These are phyloP conservation scores for Tineola bisselliella DNA, from an alignment of 2,888 invertebrate species.

Conservation along the genomic window DNA sequence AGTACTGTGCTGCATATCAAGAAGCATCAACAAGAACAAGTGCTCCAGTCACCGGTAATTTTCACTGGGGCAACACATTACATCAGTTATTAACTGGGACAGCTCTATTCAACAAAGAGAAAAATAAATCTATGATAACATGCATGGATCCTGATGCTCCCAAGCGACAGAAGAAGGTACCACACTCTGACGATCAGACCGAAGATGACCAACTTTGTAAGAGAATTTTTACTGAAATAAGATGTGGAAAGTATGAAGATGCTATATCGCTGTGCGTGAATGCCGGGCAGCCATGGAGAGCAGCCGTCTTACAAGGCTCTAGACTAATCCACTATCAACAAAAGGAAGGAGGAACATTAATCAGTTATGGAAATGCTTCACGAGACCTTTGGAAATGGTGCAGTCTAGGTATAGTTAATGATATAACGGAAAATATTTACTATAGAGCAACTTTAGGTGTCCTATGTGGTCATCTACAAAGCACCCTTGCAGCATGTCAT, in stretches of 20 bases:
- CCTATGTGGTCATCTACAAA: conserved; percentile 83
- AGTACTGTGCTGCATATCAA: conserved; percentile 84
- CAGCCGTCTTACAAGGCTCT: conserved; percentile 92
- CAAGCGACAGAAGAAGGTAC: conserved; percentile 75
- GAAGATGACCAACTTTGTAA: conserved; percentile 70
- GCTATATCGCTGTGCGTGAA: conserved; percentile 85
- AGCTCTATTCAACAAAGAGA: conserved; percentile 58
- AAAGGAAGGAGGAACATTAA: conserved; percentile 53
- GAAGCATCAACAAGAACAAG: conserved; percentile 67
- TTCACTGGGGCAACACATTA: conserved; percentile 93
- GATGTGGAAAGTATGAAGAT: conserved; percentile 86
- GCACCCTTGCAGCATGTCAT: conserved; percentile 78
- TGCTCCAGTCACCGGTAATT: conserved; percentile 64
- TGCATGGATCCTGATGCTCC: conserved; percentile 92
- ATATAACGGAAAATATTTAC: conserved; percentile 64
- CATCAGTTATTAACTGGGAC: conserved; percentile 73
- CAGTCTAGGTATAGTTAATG: conserved; percentile 71
- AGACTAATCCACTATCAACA: conserved; percentile 85
- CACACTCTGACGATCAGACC: conserved; percentile 88
- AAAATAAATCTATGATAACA: conserved; percentile 63
- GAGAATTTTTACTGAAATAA: conserved; percentile 77
- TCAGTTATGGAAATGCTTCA: conserved; percentile 84
- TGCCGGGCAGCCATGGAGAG: conserved; percentile 92
- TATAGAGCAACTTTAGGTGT: conserved; percentile 76
- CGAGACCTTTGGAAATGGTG: conserved; percentile 83